Conservation (phyloP, 2,113 vertebrate species). For the Chiloscyllium plagiosum region DNA sequence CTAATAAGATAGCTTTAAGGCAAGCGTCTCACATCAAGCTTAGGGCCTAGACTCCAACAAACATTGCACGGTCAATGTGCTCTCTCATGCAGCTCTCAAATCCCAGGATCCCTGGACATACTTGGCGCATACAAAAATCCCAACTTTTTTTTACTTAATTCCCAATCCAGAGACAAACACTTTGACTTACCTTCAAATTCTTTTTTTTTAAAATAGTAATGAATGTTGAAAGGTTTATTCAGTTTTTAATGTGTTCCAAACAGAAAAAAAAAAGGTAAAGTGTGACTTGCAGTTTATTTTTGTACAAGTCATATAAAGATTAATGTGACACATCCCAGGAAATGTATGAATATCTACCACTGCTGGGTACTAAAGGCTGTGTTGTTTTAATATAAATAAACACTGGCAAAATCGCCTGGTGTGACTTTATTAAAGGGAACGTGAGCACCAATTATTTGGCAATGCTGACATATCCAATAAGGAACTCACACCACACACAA, state of each 20-base stretch:
- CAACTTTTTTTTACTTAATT: background rate
- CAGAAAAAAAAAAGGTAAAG: background rate
- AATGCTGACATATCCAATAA: background rate
- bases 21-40: background rate
- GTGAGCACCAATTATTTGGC: background rate
- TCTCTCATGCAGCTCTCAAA: background rate
- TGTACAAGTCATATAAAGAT: background rate
- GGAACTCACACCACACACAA: background rate
- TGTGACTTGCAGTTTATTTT: conserved; percentile 4
- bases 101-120: background rate
- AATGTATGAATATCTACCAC: background rate
- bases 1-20: background rate
- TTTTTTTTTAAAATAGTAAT: background rate
- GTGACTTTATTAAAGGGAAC: conserved; percentile 27
- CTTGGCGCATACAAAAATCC: background rate
- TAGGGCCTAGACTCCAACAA: background rate
- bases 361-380: background rate
- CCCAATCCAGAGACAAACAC: background rate
- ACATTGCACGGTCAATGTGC: background rate
- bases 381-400: conserved; percentile 22
- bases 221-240: background rate
- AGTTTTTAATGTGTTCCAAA: background rate
- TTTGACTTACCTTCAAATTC: background rate
- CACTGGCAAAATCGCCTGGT: background rate
- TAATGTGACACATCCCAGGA: conserved; percentile 33